phyloP scores from a whole-genome alignment of 2,113 vertebrate genomes.

The Myiagra hebetior region DNA sequence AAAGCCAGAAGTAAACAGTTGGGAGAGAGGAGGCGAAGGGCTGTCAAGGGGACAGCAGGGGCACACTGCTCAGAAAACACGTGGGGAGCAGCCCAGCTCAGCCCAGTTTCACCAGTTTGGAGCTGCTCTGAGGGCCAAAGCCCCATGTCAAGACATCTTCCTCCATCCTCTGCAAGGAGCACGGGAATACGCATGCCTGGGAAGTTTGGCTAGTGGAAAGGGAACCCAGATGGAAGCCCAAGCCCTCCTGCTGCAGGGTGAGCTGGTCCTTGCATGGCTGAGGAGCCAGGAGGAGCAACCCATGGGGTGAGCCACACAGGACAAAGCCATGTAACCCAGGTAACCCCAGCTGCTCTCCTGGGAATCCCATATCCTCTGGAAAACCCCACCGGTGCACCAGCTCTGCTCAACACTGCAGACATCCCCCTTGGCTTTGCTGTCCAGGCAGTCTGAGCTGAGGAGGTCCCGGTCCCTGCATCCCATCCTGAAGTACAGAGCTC shows the following conservation, averaged over 20 bases:
- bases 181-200: background rate
- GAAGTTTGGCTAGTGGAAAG: background rate
- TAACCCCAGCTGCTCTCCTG: background rate
- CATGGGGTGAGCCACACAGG: rapidly evolving
- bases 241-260: background rate
- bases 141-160: background rate
- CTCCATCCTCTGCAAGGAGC: background rate
- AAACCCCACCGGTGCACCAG: background rate
- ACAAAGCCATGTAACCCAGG: background rate
- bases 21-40: background rate
- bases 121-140: background rate
- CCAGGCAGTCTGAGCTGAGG: background rate
- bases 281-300: background rate
- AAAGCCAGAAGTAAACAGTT: conserved; percentile 43
- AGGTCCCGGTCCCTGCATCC: background rate
- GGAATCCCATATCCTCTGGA: background rate
- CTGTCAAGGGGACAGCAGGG: background rate
- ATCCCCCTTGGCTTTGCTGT: rapidly evolving
- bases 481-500: background rate
- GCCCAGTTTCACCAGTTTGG: background rate
- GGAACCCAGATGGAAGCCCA: background rate
- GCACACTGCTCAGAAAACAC: background rate
- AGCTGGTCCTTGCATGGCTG: background rate
- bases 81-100: background rate
- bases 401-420: background rate